phyloP scores from a whole-genome alignment of 2,797 vertebrate genomes.

The Geotria australis region DNA sequence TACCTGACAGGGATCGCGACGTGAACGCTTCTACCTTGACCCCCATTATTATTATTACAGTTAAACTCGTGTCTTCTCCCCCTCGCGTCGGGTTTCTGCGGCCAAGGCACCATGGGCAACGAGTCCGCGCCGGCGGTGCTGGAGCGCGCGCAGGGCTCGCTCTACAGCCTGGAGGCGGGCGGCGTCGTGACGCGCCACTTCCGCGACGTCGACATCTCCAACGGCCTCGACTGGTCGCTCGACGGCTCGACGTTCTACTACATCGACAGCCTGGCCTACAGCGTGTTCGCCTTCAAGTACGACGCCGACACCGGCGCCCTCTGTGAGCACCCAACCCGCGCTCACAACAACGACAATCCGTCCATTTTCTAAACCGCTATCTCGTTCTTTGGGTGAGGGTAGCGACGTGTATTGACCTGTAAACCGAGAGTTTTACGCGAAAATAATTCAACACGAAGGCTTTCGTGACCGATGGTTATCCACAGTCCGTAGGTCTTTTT shows the following conservation, averaged over 20 bases:
- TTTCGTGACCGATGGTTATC: too few relatives aligned
- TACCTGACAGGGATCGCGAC: too few relatives aligned
- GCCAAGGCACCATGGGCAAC: slow-evolving; percentile 43
- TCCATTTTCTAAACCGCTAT: not conserved
- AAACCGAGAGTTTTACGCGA: too few relatives aligned
- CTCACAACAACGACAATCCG: too few relatives aligned
- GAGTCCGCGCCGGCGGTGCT: slow-evolving; percentile 21
- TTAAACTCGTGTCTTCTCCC: not conserved
- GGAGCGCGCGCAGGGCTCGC: slow-evolving; percentile 28
- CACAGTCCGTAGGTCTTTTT: too few relatives aligned
- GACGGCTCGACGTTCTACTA: slow-evolving; percentile 57
- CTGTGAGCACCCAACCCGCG: slow-evolving; percentile 23
- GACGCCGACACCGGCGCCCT: slow-evolving; percentile 27
- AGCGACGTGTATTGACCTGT: too few relatives aligned
- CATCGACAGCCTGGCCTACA: slow-evolving; percentile 47
- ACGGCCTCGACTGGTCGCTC: slow-evolving; percentile 64
- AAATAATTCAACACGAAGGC: too few relatives aligned
- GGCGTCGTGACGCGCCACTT: slow-evolving; percentile 25
- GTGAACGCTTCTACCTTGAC: too few relatives aligned
- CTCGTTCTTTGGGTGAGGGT: slow-evolving; percentile 3
- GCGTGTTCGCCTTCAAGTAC: slow-evolving; percentile 57
- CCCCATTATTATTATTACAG: too few relatives aligned
- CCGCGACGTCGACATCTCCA: slow-evolving; percentile 54
- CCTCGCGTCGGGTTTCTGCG: slow-evolving; percentile 1
- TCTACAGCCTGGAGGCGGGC: slow-evolving; percentile 23